Conservation (phyloP, 2,113 vertebrate genomes). For the Laticauda laticaudata region DNA sequence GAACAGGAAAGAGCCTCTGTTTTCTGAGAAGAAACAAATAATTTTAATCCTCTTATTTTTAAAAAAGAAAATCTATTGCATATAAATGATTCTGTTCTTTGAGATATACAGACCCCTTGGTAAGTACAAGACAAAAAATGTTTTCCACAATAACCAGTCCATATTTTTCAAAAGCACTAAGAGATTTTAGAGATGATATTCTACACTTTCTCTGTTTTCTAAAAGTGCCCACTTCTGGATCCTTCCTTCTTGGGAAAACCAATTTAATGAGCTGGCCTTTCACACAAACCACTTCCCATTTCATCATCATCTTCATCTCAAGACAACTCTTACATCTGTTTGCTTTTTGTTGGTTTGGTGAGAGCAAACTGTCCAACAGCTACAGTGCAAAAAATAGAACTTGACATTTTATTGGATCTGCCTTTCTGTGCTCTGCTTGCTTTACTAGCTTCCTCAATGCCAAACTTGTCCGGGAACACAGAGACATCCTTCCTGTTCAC, state of each 20-base stretch:
- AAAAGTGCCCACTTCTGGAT: neutral
- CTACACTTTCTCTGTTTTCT: neutral
- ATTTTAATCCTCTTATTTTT: neutral
- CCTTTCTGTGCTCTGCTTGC: neutral
- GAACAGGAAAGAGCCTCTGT: neutral
- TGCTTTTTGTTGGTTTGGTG: neutral
- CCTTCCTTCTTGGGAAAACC: neutral
- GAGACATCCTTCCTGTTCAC: neutral
- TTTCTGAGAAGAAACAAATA: neutral
- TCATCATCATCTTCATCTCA: no score
- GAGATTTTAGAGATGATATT: neutral
- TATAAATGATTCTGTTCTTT: neutral
- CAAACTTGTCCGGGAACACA: neutral
- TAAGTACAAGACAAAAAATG: neutral
- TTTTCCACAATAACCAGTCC: neutral
- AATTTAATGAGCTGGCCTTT: neutral
- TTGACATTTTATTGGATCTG: neutral
- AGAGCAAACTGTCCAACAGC: neutral
- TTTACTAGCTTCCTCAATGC: neutral
- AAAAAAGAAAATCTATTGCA: neutral
- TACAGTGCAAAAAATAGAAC: neutral
- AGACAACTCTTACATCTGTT: neutral
- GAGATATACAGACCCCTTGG: neutral
- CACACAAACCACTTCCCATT: neutral
- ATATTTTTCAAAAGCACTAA: neutral